Base-by-base conservation (phyloP, 2,797 vertebrate genomes). In the Podarcis siculus region DNA sequence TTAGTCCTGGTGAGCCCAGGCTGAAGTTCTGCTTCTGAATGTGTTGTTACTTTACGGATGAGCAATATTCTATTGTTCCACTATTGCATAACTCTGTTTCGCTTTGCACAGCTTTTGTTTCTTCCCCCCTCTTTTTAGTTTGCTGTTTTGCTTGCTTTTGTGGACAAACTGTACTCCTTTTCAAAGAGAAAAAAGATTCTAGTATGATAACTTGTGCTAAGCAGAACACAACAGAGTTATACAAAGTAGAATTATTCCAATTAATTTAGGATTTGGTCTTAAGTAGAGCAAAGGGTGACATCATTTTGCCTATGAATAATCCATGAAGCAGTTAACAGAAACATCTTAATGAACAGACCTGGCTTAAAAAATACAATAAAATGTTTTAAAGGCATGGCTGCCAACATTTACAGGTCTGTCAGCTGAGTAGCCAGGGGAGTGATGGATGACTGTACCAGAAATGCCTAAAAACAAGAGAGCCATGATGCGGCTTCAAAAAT, bases 221-320 rank as follows among this genome's bases (percentile, higher is more conserved):
- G 81, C 78, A 83, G 55, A 86, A 85, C 73, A 83, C 49, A 87
- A 71, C 86, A 90, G 87, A 88, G 37, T 89, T 92, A 35, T 86
- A 94, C 81, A 82, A 90, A 35, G 73, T 35, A 32, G 45, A 73
- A 77, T 78, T 92, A 95, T 92, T 79, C 79, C 71, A 94, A 86
- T 93, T 95, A 92, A 89, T 92, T 94, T 82, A 83, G 79, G 64
- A 87, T 89, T 95, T 91, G 76, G 72, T 90, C 82, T 88, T 95
- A 95, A 95, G 85, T 86, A 81, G 49, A 93, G 37, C 77, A 86
- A 72, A 77, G 89, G 86, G 89, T 94, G 87, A 89, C 75, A 84
- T 64, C 91, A 88, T 90, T 88, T 89, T 89, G 90, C 17, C 19
- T 61, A 87, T 58, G 73, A 93, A 92, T 64, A 89, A 83, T 85